Evolutionary conservation across 2,888 invertebrate species (phyloP).

Genomic region (Phyto melanocephala): DNA sequence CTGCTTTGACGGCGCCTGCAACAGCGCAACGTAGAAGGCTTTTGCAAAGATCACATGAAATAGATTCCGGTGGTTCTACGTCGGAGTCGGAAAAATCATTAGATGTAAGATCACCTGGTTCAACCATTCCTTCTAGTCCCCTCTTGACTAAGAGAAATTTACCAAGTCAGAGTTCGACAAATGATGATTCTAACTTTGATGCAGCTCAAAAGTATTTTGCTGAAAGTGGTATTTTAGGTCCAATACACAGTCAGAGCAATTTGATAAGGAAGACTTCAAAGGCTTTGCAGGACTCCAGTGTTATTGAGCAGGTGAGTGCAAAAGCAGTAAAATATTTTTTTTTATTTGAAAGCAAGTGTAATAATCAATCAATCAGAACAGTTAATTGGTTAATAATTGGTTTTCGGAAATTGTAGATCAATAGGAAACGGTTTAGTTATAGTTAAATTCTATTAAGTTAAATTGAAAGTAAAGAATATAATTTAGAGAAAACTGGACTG

Average conservation of each 20-base stretch:
- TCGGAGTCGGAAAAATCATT: constrained; percentile 68
- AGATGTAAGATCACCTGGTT: constrained; percentile 46
- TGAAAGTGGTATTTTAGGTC: constrained; percentile 74
- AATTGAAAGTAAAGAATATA: no score
- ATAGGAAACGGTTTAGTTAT: no score
- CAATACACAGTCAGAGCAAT: constrained; percentile 67
- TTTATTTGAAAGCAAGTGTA: no score
- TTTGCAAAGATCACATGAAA: constrained; percentile 70
- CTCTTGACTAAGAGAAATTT: constrained; percentile 29
- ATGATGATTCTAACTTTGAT: constrained; percentile 66
- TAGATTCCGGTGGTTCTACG: constrained; percentile 69
- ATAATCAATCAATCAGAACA: no score
- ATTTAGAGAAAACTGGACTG: no score
- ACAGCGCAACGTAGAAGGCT: constrained; percentile 68
- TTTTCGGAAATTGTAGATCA: no score
- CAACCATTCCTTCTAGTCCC: constrained; percentile 34
- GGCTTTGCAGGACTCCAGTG: constrained; percentile 71
- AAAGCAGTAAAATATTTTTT: not conserved
- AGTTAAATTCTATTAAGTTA: no score
- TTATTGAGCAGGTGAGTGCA: constrained; percentile 71
- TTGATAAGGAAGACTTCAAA: constrained; percentile 72
- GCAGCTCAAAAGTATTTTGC: constrained; percentile 72
- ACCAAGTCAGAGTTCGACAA: not conserved
- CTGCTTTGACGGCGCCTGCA: constrained; percentile 58
- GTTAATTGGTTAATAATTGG: no score